These are phyloP conservation scores for Hippocampus zosterae DNA, from an alignment of 2,113 vertebrate genomes.

Conservation along the genomic window DNA sequence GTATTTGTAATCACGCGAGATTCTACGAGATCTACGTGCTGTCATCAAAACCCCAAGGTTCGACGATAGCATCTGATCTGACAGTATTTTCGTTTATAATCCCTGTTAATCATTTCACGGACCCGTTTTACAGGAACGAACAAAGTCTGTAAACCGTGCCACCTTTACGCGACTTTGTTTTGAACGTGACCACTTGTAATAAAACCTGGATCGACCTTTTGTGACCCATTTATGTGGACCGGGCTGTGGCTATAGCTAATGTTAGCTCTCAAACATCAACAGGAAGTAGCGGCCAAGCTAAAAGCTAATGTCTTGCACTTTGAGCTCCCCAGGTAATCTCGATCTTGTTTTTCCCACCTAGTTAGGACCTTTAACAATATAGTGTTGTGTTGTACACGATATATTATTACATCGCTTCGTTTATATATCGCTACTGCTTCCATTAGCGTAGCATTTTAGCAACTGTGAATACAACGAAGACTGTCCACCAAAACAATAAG, in stretches of 20 bases:
- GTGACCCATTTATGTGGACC: slow-evolving; percentile 16
- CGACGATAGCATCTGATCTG: neutral
- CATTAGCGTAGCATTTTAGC: slow-evolving; percentile 15
- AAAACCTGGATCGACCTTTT: neutral
- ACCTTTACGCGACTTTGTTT: neutral
- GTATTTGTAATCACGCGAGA: slow-evolving; percentile 1
- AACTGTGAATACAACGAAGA: too few relatives aligned
- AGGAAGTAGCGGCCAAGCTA: slow-evolving; percentile 50
- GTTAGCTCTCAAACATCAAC: slow-evolving; percentile 53
- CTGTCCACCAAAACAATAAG: neutral
- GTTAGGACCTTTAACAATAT: neutral
- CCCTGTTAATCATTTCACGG: too few relatives aligned
- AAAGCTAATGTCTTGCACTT: slow-evolving; percentile 47
- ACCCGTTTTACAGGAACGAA: neutral
- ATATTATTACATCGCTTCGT: neutral
- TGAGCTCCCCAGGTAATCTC: slow-evolving; percentile 54
- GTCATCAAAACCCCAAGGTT: neutral
- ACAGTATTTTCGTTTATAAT: neutral
- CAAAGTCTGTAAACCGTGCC: neutral
- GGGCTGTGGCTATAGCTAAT: slow-evolving; percentile 51
- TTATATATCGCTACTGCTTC: neutral
- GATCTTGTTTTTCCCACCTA: neutral
- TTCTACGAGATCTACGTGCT: neutral
- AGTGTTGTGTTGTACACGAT: neutral
- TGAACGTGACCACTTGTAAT: neutral